A percentile compares a stretch with the other conserved stretches of the same genome.
phyloP scores from a whole-genome alignment of 2,888 invertebrate genomes.

The Steinernema hermaphroditum region DNA sequence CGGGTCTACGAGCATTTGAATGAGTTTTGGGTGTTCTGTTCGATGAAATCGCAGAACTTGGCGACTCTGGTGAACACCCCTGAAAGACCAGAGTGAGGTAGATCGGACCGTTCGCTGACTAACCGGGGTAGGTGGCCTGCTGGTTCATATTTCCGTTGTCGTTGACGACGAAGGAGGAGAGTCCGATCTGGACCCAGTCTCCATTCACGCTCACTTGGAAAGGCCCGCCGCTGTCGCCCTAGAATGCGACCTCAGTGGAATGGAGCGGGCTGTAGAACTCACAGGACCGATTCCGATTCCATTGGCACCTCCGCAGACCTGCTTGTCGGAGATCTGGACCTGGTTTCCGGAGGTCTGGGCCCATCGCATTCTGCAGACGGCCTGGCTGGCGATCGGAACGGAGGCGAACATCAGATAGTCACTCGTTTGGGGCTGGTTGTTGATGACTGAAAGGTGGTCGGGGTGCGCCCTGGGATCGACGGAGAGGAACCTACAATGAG shows the following conservation, averaged over 20 bases:
- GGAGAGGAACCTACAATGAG: neutral
- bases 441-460: neutral
- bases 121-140: neutral
- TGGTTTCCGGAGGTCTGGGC: neutral
- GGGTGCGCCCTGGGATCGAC: neutral
- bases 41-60: neutral
- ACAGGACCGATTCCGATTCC: neutral
- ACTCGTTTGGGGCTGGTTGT: neutral
- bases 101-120: neutral
- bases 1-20: neutral
- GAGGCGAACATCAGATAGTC: neutral
- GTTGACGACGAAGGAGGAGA: constrained; percentile 3
- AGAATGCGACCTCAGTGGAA: neutral
- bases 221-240: neutral
- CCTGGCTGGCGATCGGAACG: neutral
- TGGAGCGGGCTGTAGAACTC: neutral
- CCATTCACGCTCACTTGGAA: neutral
- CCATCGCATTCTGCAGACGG: neutral
- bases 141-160: neutral
- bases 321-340: neutral
- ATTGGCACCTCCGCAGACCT: neutral
- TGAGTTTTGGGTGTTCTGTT: neutral
- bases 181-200: neutral
- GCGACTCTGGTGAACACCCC: neutral
- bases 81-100: neutral